These are phyloP conservation scores for Rhynchonycteris naso DNA, from an alignment of 2,797 vertebrate species.

Conservation along the genomic window DNA sequence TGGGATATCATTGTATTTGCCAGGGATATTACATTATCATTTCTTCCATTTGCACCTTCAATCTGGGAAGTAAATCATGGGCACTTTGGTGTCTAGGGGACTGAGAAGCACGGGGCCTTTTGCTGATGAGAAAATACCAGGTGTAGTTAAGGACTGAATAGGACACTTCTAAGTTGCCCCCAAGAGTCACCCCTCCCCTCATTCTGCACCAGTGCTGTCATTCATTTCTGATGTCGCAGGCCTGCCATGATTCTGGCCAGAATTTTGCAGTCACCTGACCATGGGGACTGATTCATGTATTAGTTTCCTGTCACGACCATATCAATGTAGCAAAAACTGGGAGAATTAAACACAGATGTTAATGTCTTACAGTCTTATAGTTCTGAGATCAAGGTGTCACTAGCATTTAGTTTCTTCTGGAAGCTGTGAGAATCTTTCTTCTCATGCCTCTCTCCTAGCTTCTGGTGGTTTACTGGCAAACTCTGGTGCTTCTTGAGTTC, in stretches of 20 bases:
- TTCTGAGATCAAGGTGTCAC: neutral
- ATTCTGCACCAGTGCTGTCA: neutral
- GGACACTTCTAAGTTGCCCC: neutral
- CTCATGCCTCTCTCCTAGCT: neutral
- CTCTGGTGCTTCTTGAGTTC: neutral
- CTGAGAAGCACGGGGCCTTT: neutral
- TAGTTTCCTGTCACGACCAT: neutral
- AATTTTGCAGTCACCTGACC: neutral
- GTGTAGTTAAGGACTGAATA: neutral
- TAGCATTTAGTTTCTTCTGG: neutral
- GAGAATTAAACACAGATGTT: neutral
- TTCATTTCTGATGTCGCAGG: neutral
- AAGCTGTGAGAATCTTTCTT: neutral
- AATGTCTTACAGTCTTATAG: neutral
- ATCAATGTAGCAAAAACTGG: neutral
- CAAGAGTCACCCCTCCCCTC: neutral
- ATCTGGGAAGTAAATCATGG: neutral
- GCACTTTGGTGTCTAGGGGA: neutral
- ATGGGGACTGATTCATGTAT: neutral
- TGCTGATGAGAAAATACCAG: neutral
- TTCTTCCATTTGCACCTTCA: neutral
- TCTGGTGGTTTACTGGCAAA: neutral
- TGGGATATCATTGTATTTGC: neutral
- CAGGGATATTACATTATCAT: neutral
- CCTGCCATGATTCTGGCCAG: neutral